Conservation (phyloP, 2,113 vertebrate genomes). For the Phasianus colchicus region DNA sequence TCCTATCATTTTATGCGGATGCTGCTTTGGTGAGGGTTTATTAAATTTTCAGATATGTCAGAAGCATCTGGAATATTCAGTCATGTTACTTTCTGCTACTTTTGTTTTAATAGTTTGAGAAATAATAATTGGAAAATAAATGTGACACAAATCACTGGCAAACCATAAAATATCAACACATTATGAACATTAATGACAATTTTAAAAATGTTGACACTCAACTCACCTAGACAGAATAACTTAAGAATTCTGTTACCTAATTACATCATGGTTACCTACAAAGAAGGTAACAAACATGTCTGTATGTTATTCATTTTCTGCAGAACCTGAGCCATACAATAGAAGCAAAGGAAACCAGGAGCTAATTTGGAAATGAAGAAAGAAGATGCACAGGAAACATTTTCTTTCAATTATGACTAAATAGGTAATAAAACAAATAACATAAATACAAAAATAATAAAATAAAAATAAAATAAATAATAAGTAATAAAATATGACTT, state of each 20-base stretch:
- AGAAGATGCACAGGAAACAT: neutral
- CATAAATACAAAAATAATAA: too few species aligned
- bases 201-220: neutral
- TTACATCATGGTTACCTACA: neutral
- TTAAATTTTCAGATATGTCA: neutral
- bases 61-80: neutral
- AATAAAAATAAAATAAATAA: too few species aligned
- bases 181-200: slow-evolving; percentile 15
- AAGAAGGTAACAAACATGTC: neutral
- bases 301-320: neutral
- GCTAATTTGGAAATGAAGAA: neutral
- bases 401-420: neutral
- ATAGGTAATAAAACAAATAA: too few species aligned
- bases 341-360: neutral
- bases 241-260: neutral
- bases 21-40: neutral
- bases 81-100: neutral
- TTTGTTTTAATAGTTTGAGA: slow-evolving; percentile 1
- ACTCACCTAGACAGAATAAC: neutral
- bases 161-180: slow-evolving; percentile 6
- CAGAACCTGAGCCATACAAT: neutral
- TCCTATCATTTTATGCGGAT: neutral
- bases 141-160: slow-evolving; percentile 1
- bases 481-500: neutral
- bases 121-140: slow-evolving; percentile 26